Conservation (phyloP, 2,797 vertebrate species). For the Brachyrhaphis roseni region DNA sequence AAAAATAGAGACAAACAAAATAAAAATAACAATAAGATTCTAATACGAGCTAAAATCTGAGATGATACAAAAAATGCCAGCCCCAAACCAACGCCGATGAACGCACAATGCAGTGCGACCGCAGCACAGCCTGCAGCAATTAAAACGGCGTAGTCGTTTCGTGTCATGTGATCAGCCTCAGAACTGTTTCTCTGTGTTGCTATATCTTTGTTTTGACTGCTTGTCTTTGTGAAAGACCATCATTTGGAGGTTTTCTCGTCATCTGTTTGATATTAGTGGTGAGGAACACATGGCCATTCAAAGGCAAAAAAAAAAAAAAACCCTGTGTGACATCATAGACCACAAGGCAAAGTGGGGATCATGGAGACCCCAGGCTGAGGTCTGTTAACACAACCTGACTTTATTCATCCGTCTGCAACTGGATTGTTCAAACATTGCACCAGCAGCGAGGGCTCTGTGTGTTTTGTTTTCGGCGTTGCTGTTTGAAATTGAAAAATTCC, state of each 20-base stretch:
- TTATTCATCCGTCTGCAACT: constrained; percentile 49
- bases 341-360: constrained; percentile 77
- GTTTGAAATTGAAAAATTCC: not conserved
- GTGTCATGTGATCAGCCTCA: constrained; percentile 67
- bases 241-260: constrained; percentile 83
- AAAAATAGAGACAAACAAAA: not conserved
- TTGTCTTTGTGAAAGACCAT: constrained; percentile 85
- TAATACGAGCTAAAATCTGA: not conserved
- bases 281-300: constrained; percentile 85
- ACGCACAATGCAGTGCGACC: constrained; percentile 45
- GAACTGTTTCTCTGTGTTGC: constrained; percentile 80
- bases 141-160: constrained; percentile 59
- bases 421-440: constrained; percentile 38
- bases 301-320: constrained; percentile 58
- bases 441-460: not conserved
- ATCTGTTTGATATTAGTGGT: constrained; percentile 90
- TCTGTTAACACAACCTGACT: constrained; percentile 74
- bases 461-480: constrained; percentile 2
- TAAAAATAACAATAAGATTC: not conserved
- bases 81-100: constrained; percentile 37
- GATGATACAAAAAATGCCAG: constrained; percentile 26
- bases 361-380: constrained; percentile 72
- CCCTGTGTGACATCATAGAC: constrained; percentile 84
- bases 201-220: constrained; percentile 86
- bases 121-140: constrained; percentile 71